Base-by-base conservation (phyloP, 2,797 vertebrate species). In the Oryzias dopingdopingensis region DNA sequence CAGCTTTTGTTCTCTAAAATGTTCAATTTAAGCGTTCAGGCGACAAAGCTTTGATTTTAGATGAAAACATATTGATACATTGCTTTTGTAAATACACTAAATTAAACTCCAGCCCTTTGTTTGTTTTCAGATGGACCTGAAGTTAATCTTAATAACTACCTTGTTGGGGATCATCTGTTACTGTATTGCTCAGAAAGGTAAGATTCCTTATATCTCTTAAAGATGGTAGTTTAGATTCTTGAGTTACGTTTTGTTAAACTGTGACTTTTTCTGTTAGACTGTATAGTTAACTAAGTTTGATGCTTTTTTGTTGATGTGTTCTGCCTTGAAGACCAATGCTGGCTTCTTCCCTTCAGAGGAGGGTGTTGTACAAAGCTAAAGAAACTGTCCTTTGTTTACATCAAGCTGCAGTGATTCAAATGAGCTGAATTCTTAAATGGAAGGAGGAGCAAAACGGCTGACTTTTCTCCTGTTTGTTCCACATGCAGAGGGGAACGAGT, bases 401-500 rank as follows among this genome's bases (percentile, higher is more conserved):
- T 46, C 1, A 40, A 71, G 59, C 62, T 62, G 15, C 60, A 59
- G 59, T 46, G 65, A 83, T 83, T 76, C 77, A 75, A 70, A 79
- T 78, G 59, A 81, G 70, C 62, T 58, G 62, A 83, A 67, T 63
- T 51, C 52, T 72, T 81, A 73, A 37, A 37, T 10, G 32, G 74
- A 52, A 77, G 1, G 10, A 49, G 67, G 65, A 78, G 72, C 50
- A 77, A 77, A 81, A 37, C 59, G 57, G 44, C 60, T 67, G 72
- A 81, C 76, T 78, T 82, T 41, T 41, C 22, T 81, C 18, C 52
- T 70, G 65, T 84, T 77, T 86, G 66, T 83, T 80, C 83, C 74
- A 74, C 70, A 59, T 79, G 48, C 81, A 99, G 97, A 95, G 90
- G 94, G 93, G 76, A 99, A 95, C 3, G 94, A 96, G 83, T 99